phyloP scores from a whole-genome alignment of 2,888 invertebrate species.

The Clostera curtula region DNA sequence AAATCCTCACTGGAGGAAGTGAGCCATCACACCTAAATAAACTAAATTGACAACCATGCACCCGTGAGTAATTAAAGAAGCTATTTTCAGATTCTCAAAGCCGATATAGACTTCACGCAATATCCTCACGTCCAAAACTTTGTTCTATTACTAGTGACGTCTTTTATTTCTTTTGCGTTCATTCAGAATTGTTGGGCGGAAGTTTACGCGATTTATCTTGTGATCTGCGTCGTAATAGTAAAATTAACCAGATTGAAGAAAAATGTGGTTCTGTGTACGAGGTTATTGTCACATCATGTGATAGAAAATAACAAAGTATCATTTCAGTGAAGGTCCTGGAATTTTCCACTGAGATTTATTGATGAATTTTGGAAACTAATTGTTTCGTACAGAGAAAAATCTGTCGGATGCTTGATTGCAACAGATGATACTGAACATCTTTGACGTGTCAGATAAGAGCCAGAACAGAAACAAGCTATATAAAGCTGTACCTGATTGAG shows the following conservation, averaged over 20 bases:
- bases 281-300: too few relatives aligned
- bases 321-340: slow-evolving; percentile 12
- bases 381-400: slow-evolving; percentile 13
- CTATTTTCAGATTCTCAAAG: background rate
- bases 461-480: slow-evolving; percentile 42
- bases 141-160: slow-evolving; percentile 8
- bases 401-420: slow-evolving; percentile 13
- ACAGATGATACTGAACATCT: slow-evolving; percentile 34
- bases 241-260: background rate
- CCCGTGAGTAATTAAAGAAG: background rate
- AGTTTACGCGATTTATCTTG: slow-evolving; percentile 3
- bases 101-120: too few relatives aligned
- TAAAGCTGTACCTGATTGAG: slow-evolving; percentile 51
- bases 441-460: slow-evolving; percentile 32
- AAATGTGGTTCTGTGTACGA: too few relatives aligned
- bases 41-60: slow-evolving; percentile 27
- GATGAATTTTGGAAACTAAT: too few relatives aligned
- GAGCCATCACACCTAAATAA: slow-evolving; percentile 34
- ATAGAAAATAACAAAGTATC: too few relatives aligned
- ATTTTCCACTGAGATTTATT: too few relatives aligned
- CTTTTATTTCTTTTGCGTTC: slow-evolving; percentile 7
- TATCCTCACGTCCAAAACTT: too few relatives aligned
- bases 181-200: slow-evolving; percentile 6
- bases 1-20: slow-evolving; percentile 33
- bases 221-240: background rate